Evolutionary conservation across 2,888 invertebrate genomes (phyloP), one percentile per base, ranked within the genome.

Genomic region (Napeogenes inachia): DNA sequence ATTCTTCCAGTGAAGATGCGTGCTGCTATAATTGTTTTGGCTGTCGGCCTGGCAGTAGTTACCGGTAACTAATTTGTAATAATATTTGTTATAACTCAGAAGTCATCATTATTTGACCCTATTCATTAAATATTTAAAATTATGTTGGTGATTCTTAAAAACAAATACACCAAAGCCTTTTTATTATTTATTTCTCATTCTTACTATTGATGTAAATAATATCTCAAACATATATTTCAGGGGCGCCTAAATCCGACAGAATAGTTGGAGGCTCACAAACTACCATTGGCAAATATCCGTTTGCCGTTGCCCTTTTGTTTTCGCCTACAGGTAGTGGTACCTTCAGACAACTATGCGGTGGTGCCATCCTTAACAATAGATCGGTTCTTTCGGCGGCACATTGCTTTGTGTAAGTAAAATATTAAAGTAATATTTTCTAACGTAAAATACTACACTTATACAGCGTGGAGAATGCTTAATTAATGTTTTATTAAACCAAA

Each of bases 231-330:
- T 42, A 42, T 42, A 6, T 42, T 42, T 12, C 12, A 42, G 42
- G 42, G 42, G 42, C 42, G 45, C 64, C 68, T 6, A 59, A 30
- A 8, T 57, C 62, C 0, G 53, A 60, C 4, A 67, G 75, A 63
- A 82, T 83, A 30, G 73, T 81, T 4, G 84, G 83, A 38, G 82
- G 83, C 2, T 61, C 75, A 5, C 64, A 67, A 2, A 76, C 78
- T 0, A 74, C 69, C 6, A 78, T 82, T 59, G 54, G 60, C 2
- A 56, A 55, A 10, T 72, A 71, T 35, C 72, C 71, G 0, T 69
- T 59, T 12, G 63, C 42, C 1, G 69, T 59, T 1, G 56, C 67
- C 0, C 46, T 80, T 10, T 63, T 81, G 0, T 71, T 61, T 58
- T 71, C 75, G 0, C 61, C 53, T 30, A 59, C 59, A 3, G 69